Conservation (phyloP, 2,797 vertebrate species). For the Chaetodon trifasciatus region DNA sequence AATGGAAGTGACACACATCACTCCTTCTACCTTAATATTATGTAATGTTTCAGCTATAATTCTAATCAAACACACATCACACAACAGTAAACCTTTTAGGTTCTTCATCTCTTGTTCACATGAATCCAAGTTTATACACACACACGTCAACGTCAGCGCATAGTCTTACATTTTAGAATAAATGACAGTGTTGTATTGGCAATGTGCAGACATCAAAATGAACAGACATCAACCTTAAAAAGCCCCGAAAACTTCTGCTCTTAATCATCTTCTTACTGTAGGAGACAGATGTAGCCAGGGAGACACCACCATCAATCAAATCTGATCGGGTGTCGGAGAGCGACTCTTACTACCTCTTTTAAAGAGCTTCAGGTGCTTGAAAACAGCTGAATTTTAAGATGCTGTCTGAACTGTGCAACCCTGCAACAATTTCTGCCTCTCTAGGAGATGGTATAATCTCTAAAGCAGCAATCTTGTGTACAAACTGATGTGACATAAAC, state of each 20-base stretch:
- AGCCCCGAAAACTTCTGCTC: not conserved
- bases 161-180: not conserved
- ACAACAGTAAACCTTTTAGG: not conserved
- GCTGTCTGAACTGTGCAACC: not conserved
- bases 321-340: not conserved
- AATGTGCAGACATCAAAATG: not conserved
- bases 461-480: not conserved
- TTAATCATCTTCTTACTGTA: not conserved
- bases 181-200: not conserved
- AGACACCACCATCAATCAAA: not conserved
- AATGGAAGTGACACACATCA: not conserved
- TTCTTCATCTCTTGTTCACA: not conserved
- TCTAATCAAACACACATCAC: not conserved
- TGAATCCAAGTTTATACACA: not conserved
- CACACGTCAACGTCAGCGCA: too few species aligned
- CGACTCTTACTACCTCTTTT: not conserved
- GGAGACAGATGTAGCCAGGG: too few species aligned
- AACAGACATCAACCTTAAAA: not conserved
- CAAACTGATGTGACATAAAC: not conserved
- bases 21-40: not conserved
- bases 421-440: not conserved
- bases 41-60: not conserved
- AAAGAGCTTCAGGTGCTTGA: not conserved
- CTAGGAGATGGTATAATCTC: not conserved
- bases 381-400: constrained; percentile 1